Base-by-base conservation (phyloP, 2,797 vertebrate species). In the Staurois parvus region DNA sequence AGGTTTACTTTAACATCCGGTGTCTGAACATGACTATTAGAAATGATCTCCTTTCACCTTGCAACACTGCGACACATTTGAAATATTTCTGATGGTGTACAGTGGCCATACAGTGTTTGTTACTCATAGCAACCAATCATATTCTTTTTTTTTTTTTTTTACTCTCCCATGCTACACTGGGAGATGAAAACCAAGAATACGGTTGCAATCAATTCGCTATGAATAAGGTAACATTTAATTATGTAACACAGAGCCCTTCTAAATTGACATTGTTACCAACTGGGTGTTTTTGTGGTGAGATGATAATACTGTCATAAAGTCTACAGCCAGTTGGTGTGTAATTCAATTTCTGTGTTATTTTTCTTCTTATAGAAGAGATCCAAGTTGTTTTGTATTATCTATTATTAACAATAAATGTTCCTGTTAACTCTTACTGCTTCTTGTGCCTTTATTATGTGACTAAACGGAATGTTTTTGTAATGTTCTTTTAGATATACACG, bases 361-460 rank as follows among this genome's bases (percentile, higher is more conserved):
- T 95, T 96, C 95, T 96, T 96, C 95, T 96, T 95, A 96, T 96
- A 95, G 95, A 96, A 95, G 95, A 96, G 94, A 91, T 89, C 59
- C 91, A 90, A 87, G 89, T 89, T 91, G 91, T 92, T 82, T 86
- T 87, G 95, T 95, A 92, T 94, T 93, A 94, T 91, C 92, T 94
- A 94, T 95, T 94, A 95, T 95, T 94, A 95, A 95, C 95, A 96
- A 95, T 95, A 96, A 96, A 95, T 94, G 94, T 95, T 94, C 79
- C 92, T 92, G 93, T 93, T 89, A 90, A 91, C 89, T 94, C 94
- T 90, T 90, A 92, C 89, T 11, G 17, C 90, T 90, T 90, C 88
- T 89, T 91, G 21, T 24, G 74, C 17, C 17, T 8, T 3, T n/a
- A 30, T 59, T 62, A 32, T 76, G 19, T 76, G 11, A 13, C 21